Evolutionary conservation across 2,113 vertebrate species (phyloP), one percentile per base, ranked within the genome.

Genomic region (Brachirus orientalis): DNA sequence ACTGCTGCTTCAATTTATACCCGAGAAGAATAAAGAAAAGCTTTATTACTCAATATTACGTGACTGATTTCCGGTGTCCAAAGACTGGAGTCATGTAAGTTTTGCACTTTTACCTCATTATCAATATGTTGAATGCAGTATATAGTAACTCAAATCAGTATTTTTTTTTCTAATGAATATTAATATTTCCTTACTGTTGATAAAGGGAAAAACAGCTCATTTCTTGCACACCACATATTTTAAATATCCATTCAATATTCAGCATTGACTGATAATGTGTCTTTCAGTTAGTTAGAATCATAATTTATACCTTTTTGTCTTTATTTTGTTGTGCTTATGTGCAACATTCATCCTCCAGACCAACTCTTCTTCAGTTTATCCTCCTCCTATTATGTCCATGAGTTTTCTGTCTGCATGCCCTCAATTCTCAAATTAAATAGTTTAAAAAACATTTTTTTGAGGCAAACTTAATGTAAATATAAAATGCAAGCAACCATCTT

Each of bases 1-100:
- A 69, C 28, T 92, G 91, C 71, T 92, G 90, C 69, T 90, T 90
- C 67, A 8, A 1, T 0, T 48, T 50, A 3, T 82, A 70, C 66
- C 11, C 7, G 0, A 53, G 51, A 16, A 55, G 0, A 52, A 0
- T 90, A 1, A 14, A 1, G 0, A 10, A 17, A 11, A 0, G 0
- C 0, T 0, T 8, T 0, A 2, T 91, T 28, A 0, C 0, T 0
- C 38, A 36, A 0, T 90, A 89, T 22, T 7, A 6, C 0, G 0
- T 44, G 16, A 83, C 85, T 2, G 83, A 85, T 20, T 0, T 0
- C 2, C 66, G 74, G 0, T 93, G 91, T 65, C 0, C 67, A 0
- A 59, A 17, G 17, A 0, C 33, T 7, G 90, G 22, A 37, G 37
- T 45, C 68, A 60, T 93, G 90, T 91, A 72, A 85, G 87, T 72